phyloP scores from a whole-genome alignment of 2,797 vertebrate genomes.

The Anas capensis region DNA sequence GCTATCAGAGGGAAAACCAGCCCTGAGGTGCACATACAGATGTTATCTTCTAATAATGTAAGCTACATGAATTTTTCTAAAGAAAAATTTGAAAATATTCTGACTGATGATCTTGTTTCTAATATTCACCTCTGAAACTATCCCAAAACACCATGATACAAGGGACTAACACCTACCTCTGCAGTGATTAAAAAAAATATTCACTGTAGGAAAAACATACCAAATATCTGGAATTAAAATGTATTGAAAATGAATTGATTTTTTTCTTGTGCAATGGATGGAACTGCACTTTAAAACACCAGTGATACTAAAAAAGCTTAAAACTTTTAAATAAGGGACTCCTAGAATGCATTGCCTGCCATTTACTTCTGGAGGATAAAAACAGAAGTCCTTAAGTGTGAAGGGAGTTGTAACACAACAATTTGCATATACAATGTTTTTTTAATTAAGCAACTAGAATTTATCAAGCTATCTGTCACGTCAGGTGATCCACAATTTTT shows the following conservation, averaged over 20 bases:
- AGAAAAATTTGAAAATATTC: neutral
- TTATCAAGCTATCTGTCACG: neutral
- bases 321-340: neutral
- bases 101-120: neutral
- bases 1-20: neutral
- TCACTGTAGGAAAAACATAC: neutral
- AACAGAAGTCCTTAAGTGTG: neutral
- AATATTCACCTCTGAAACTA: neutral
- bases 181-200: neutral
- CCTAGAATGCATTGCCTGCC: neutral
- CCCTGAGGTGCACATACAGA: neutral
- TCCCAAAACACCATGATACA: neutral
- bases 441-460: neutral
- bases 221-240: neutral
- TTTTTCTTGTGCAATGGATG: slow-evolving; percentile 17
- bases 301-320: neutral
- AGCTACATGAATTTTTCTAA: neutral
- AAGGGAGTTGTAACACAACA: neutral
- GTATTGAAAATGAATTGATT: slow-evolving; percentile 14
- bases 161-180: neutral
- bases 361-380: neutral
- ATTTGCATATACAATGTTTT: neutral
- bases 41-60: neutral
- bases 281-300: slow-evolving; percentile 10
- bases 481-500: neutral